phyloP scores from a whole-genome alignment of 2,797 vertebrate genomes.

The Acridotheres tristis region DNA sequence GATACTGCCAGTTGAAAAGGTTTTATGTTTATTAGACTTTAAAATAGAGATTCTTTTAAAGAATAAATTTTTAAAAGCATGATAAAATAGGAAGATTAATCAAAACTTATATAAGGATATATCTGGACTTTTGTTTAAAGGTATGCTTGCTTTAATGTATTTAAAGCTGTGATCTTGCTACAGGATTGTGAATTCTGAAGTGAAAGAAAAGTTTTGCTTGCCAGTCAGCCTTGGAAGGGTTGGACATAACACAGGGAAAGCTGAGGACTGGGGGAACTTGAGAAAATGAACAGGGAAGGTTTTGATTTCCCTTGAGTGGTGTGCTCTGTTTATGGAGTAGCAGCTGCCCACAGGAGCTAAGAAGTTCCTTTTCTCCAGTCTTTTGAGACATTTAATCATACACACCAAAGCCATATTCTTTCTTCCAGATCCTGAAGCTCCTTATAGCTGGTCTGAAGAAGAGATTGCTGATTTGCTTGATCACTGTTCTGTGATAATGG shows the following conservation, averaged over 20 bases:
- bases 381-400: not conserved
- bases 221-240: not conserved
- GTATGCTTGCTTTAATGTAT: not conserved
- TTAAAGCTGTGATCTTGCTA: not conserved
- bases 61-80: not conserved
- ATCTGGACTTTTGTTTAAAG: not conserved
- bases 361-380: not conserved
- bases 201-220: not conserved
- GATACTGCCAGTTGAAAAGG: not conserved
- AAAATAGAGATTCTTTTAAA: not conserved
- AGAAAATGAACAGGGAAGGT: not conserved
- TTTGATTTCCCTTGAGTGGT: not conserved
- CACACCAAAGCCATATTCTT: not conserved
- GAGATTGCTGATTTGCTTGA: constrained; percentile 85
- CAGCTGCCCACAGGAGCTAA: not conserved
- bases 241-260: not conserved
- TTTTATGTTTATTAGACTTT: not conserved
- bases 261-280: not conserved
- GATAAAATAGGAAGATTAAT: not conserved
- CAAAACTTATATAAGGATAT: not conserved
- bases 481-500: constrained; percentile 84
- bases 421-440: constrained; percentile 76
- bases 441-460: constrained; percentile 89
- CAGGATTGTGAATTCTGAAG: not conserved
- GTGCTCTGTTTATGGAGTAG: not conserved